Conservation (phyloP, 2,888 invertebrate species). For the Stenodema calcarata region DNA sequence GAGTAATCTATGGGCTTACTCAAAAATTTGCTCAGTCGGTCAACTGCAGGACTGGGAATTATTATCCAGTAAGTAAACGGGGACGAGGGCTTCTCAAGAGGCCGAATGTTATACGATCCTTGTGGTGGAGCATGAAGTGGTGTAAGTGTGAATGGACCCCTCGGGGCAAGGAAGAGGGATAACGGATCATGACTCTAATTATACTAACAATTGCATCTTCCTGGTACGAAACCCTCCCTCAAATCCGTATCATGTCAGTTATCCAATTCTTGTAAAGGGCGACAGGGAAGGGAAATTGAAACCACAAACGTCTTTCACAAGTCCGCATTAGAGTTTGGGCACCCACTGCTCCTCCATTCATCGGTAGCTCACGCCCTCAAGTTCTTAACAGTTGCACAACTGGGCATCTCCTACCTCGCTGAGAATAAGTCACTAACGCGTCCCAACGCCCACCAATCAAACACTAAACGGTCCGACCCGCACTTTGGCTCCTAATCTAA, state of each 20-base stretch:
- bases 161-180: not conserved
- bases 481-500: no score
- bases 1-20: no score
- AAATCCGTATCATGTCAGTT: not conserved
- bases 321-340: not conserved
- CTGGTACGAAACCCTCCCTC: not conserved
- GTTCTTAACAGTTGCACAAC: not conserved
- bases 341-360: not conserved
- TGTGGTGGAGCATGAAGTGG: no score
- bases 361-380: not conserved
- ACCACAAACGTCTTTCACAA: not conserved
- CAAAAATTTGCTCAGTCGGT: no score
- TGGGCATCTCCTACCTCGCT: not conserved
- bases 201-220: not conserved
- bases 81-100: no score
- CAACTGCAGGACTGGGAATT: no score
- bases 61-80: no score
- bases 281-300: not conserved
- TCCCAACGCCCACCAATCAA: not conserved
- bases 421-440: not conserved
- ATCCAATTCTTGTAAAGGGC: not conserved
- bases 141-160: no score
- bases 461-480: no score
- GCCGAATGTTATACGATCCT: no score
- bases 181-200: not conserved